Conservation (phyloP, 2,888 invertebrate species). For the Opisthograptis luteolata region DNA sequence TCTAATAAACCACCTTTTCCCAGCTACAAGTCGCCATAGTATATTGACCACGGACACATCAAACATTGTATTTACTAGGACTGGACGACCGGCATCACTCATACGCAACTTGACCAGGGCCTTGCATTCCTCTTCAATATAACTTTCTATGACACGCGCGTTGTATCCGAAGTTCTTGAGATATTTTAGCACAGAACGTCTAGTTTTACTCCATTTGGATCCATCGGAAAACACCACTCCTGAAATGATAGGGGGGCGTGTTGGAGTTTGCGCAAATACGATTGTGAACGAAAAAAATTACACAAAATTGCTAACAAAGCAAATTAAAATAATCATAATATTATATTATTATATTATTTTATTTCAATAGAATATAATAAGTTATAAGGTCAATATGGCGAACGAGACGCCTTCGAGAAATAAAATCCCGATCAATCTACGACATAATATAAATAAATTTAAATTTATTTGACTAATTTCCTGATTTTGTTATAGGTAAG, state of each 20-base stretch:
- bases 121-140: slow-evolving; percentile 84
- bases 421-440: too few relatives aligned
- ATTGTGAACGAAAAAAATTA: too few relatives aligned
- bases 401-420: too few relatives aligned
- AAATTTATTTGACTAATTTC: too few relatives aligned
- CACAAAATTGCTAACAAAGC: too few relatives aligned
- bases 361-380: too few relatives aligned
- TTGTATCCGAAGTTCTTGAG: slow-evolving; percentile 87
- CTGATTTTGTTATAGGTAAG: too few relatives aligned
- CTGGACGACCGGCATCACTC: slow-evolving; percentile 58
- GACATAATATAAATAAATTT: too few relatives aligned
- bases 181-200: slow-evolving; percentile 86
- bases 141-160: slow-evolving; percentile 84
- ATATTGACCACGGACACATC: slow-evolving; percentile 88
- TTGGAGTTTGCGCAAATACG: background rate
- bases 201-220: slow-evolving; percentile 85
- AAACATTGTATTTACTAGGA: slow-evolving; percentile 83
- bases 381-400: too few relatives aligned
- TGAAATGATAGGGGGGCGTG: slow-evolving; percentile 46
- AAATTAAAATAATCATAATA: too few relatives aligned
- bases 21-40: slow-evolving; percentile 88
- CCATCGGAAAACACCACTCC: slow-evolving; percentile 90
- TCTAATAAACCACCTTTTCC: too few relatives aligned
- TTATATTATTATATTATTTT: too few relatives aligned
- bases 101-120: slow-evolving; percentile 79